phyloP scores from a whole-genome alignment of 2,888 invertebrate species.

The Pollenia labialis region DNA sequence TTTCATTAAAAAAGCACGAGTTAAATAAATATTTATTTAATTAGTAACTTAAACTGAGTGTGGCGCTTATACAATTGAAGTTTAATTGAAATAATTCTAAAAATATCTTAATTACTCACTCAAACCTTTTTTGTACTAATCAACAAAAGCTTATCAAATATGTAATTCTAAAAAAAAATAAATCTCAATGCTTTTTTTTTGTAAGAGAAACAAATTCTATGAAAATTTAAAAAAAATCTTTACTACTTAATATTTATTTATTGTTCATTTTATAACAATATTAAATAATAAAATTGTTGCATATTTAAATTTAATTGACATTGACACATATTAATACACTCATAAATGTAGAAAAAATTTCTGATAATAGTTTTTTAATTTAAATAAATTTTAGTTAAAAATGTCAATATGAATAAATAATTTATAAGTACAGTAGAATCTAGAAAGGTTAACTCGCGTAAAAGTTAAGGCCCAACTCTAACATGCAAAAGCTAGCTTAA shows the following conservation, averaged over 20 bases:
- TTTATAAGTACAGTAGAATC: too few relatives aligned
- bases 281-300: conserved; percentile 41
- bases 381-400: neutral
- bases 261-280: conserved; percentile 31
- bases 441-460: too few relatives aligned
- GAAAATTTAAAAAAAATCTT: conserved; percentile 29
- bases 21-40: too few relatives aligned
- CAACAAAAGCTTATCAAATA: conserved; percentile 53
- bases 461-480: too few relatives aligned
- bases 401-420: too few relatives aligned
- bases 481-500: too few relatives aligned
- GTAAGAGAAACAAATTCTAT: conserved; percentile 27
- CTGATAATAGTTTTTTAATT: conserved; percentile 43
- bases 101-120: conserved; percentile 38
- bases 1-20: too few relatives aligned
- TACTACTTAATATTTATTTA: conserved; percentile 39
- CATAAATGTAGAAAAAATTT: conserved; percentile 23
- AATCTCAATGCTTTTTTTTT: conserved; percentile 39
- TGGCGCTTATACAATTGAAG: too few relatives aligned
- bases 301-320: conserved; percentile 64
- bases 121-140: neutral
- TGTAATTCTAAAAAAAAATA: conserved; percentile 8
- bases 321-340: conserved; percentile 53
- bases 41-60: too few relatives aligned
- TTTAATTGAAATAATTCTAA: conserved; percentile 17